Percentiles rank a stretch among this genome's conserved stretches.
Conservation (phyloP, 1,140 invertebrate species). For the Reticulitermes speratus region DNA sequence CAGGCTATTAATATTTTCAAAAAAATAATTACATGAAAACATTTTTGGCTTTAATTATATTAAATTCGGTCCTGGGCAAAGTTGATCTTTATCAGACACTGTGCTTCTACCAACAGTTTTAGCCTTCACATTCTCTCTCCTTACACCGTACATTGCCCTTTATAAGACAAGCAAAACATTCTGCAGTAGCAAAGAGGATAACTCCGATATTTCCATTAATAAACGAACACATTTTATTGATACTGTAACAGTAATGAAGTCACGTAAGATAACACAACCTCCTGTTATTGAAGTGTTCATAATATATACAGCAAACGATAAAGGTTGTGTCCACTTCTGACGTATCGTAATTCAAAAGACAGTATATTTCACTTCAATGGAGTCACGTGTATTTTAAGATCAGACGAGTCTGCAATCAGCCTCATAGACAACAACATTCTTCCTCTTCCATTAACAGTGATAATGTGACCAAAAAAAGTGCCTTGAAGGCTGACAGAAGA, state of each 20-base stretch:
- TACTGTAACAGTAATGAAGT: background rate
- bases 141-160: background rate
- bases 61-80: constrained; percentile 20
- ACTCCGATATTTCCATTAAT: background rate
- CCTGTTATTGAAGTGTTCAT: too few species aligned
- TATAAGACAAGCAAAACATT: background rate
- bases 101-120: background rate
- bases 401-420: too few species aligned
- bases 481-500: too few species aligned
- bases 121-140: background rate
- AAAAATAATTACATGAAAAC: constrained; percentile 28
- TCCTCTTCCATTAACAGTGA: too few species aligned
- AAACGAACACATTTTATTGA: background rate
- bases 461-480: too few species aligned
- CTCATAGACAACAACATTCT: too few species aligned
- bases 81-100: constrained; percentile 19
- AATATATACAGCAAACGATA: too few species aligned
- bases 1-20: constrained; percentile 27
- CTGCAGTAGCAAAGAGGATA: background rate
- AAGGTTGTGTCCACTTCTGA: too few species aligned
- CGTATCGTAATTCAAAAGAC: too few species aligned
- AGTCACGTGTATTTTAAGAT: too few species aligned
- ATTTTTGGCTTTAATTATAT: constrained; percentile 32
- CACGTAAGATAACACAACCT: background rate
- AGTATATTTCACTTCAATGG: too few species aligned